A percentile compares a stretch with the other conserved stretches of the same genome.
These are phyloP conservation scores for Chrysina gloriosa DNA, from an alignment of 2,888 invertebrate genomes.

Conservation along the genomic window DNA sequence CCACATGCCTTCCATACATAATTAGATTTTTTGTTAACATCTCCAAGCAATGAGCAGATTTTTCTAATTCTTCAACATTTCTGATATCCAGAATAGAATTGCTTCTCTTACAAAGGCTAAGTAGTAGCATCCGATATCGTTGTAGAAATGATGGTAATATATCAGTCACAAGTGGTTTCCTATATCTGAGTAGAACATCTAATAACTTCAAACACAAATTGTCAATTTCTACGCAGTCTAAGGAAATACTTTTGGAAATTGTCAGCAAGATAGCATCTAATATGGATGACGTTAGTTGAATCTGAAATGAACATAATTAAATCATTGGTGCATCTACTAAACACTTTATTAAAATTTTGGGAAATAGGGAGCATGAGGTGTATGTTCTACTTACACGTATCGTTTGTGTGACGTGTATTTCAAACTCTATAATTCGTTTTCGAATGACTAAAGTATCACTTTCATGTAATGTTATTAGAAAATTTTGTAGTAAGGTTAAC, in stretches of 20 bases:
- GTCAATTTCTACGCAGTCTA: slow-evolving; percentile 53
- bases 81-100: slow-evolving; percentile 49
- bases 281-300: slow-evolving; percentile 45
- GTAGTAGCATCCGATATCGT: slow-evolving; percentile 58
- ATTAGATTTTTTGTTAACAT: slow-evolving; percentile 61
- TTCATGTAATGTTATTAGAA: slow-evolving; percentile 49
- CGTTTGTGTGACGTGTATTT: slow-evolving; percentile 56
- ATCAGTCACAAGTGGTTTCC: slow-evolving; percentile 59
- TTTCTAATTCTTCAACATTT: slow-evolving; percentile 52
- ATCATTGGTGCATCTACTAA: too few species aligned
- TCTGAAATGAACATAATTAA: slow-evolving; percentile 20
- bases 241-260: slow-evolving; percentile 7
- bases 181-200: slow-evolving; percentile 57
- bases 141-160: slow-evolving; percentile 60
- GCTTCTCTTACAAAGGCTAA: slow-evolving; percentile 55
- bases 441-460: slow-evolving; percentile 49
- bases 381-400: slow-evolving; percentile 53
- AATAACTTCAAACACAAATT: slow-evolving; percentile 53
- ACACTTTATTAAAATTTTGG: too few species aligned
- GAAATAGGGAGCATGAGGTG: not conserved
- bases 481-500: slow-evolving; percentile 53
- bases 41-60: slow-evolving; percentile 63
- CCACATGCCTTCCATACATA: slow-evolving; percentile 61
- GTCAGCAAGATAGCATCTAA: slow-evolving; percentile 42
- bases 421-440: slow-evolving; percentile 54